Percentiles rank a stretch among this genome's conserved stretches.
Conservation (phyloP, 2,797 vertebrate genomes). For the Gambusia yucatana region DNA sequence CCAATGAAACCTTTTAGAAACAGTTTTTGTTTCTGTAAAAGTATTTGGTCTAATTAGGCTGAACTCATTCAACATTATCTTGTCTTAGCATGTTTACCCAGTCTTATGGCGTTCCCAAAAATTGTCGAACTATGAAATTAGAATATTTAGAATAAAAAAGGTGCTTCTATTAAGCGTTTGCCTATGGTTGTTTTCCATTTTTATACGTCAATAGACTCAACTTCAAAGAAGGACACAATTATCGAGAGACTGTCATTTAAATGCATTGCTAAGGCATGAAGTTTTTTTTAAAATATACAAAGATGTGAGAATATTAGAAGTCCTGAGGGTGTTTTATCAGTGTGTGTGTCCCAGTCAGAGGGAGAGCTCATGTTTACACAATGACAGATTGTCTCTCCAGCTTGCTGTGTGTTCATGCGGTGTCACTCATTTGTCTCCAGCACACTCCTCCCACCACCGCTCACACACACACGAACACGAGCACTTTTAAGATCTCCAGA, state of each 20-base stretch:
- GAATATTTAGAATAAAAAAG: not conserved
- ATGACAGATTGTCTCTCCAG: constrained; percentile 57
- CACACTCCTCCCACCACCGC: constrained; percentile 6
- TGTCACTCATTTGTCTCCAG: constrained; percentile 59
- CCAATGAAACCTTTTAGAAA: no score
- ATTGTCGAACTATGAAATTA: not conserved
- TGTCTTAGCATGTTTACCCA: not conserved
- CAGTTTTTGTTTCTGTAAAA: no score
- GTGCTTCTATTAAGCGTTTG: not conserved
- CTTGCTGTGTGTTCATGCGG: constrained; percentile 44
- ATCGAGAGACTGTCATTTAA: not conserved
- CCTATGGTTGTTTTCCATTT: not conserved
- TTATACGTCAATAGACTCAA: not conserved
- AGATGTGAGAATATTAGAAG: constrained; percentile 36
- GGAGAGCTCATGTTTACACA: constrained; percentile 33
- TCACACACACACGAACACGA: constrained; percentile 15
- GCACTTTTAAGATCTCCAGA: constrained; percentile 12
- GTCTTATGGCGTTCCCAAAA: not conserved
- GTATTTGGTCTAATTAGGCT: no score
- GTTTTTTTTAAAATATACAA: constrained; percentile 4
- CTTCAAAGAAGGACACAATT: not conserved
- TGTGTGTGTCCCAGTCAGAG: constrained; percentile 36
- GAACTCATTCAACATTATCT: no score
- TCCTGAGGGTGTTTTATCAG: constrained; percentile 23
- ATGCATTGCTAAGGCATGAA: not conserved